phyloP scores from a whole-genome alignment of 2,113 vertebrate species.

The Pseudonaja textilis region DNA sequence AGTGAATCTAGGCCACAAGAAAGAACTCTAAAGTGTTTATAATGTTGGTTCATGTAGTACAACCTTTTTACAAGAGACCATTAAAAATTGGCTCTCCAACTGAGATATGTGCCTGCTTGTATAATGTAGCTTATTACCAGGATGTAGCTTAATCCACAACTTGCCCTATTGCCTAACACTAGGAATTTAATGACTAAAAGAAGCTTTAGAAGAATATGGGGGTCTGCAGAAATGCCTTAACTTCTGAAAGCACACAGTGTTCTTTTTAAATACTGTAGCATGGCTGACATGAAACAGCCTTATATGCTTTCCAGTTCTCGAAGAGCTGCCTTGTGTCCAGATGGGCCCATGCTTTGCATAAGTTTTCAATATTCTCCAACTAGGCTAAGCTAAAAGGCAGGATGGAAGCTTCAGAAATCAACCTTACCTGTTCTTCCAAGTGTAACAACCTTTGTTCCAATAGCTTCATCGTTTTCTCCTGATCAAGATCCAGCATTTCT shows the following conservation, averaged over 20 bases:
- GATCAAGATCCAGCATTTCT: slow-evolving; percentile 77
- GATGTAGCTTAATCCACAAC: not conserved
- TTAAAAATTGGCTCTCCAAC: not conserved
- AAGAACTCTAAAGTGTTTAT: not conserved
- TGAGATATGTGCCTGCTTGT: not conserved
- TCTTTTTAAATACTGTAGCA: not conserved
- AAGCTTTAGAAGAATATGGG: not conserved
- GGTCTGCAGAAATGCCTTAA: not conserved
- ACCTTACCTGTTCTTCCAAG: slow-evolving; percentile 87
- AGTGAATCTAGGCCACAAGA: not conserved
- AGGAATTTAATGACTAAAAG: not conserved
- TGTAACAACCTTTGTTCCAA: slow-evolving; percentile 72
- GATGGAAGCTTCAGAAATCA: not conserved
- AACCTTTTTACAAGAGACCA: not conserved
- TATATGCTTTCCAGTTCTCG: not conserved
- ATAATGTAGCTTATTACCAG: not conserved
- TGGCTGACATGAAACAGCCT: not conserved
- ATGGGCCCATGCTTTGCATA: not conserved
- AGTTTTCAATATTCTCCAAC: not conserved
- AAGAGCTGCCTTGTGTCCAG: not conserved
- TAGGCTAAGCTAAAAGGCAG: not conserved
- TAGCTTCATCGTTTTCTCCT: slow-evolving; percentile 63
- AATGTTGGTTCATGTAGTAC: not conserved
- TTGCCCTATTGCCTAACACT: not conserved
- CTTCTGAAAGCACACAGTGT: not conserved